phyloP scores from a whole-genome alignment of 2,888 invertebrate genomes.

The Dione juno region DNA sequence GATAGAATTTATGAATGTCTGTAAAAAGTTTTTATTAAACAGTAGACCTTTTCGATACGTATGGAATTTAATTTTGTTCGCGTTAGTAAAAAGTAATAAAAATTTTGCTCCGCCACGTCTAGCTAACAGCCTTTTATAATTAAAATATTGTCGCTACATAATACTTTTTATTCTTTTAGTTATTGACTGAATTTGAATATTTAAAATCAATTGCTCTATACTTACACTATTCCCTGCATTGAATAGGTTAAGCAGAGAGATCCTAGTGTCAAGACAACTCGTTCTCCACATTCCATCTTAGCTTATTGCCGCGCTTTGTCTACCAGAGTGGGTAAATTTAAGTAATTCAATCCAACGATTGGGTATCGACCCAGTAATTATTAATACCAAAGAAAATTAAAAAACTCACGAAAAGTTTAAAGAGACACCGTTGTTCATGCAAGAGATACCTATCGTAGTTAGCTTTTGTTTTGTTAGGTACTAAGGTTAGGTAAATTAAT shows the following conservation, averaged over 20 bases:
- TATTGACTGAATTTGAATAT: conserved; percentile 3
- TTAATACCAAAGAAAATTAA: too few species aligned
- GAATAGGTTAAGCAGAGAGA: too few species aligned
- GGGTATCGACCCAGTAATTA: too few species aligned
- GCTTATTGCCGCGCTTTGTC: too few species aligned
- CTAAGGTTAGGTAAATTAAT: not conserved
- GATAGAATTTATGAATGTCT: conserved; percentile 14
- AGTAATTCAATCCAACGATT: too few species aligned
- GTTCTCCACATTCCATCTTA: too few species aligned
- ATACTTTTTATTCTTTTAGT: conserved; percentile 5
- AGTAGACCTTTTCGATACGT: conserved; percentile 14
- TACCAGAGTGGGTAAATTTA: too few species aligned
- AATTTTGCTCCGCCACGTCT: conserved; percentile 14
- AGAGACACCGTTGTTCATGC: not conserved
- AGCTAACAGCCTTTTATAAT: conserved; percentile 21
- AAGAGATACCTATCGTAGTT: not conserved
- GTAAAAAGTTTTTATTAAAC: conserved; percentile 26
- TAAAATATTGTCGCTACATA: conserved; percentile 14
- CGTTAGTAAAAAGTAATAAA: conserved; percentile 25
- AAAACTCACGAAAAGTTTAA: not conserved
- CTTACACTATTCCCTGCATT: too few species aligned
- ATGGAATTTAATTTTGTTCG: conserved; percentile 21
- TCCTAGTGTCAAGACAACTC: too few species aligned
- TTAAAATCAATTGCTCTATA: not conserved
- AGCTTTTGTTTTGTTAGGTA: too few species aligned